These are phyloP conservation scores for Fundulus diaphanus DNA, from an alignment of 2,797 vertebrate species.

Conservation along the genomic window DNA sequence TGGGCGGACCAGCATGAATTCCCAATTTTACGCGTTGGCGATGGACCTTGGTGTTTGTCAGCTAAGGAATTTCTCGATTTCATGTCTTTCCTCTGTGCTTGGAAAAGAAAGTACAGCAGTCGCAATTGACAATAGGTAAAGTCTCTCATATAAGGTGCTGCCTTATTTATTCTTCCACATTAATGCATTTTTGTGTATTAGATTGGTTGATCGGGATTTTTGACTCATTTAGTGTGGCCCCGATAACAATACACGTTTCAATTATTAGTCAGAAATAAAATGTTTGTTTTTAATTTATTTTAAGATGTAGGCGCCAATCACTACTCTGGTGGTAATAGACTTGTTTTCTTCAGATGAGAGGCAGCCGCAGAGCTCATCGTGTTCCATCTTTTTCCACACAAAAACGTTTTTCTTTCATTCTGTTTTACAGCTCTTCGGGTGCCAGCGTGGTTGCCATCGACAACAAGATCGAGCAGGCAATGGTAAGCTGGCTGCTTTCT, in stretches of 20 bases:
- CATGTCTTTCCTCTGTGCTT: constrained; percentile 93
- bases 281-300: neutral
- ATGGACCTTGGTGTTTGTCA: constrained; percentile 97
- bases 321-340: neutral
- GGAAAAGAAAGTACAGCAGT: constrained; percentile 89
- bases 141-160: neutral
- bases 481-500: constrained; percentile 83
- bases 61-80: constrained; percentile 95
- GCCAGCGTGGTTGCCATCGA: constrained; percentile 98
- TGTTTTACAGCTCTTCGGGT: constrained; percentile 89
- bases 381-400: constrained; percentile 5
- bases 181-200: neutral
- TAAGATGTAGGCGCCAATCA: neutral
- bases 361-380: constrained; percentile 18
- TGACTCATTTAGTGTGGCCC: no score
- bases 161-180: constrained; percentile 37
- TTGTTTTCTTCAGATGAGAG: neutral
- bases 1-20: constrained; percentile 83
- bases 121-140: constrained; percentile 90
- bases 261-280: neutral
- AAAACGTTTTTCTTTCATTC: constrained; percentile 5
- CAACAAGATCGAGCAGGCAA: constrained; percentile 99
- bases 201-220: neutral
- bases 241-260: neutral
- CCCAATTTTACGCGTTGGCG: constrained; percentile 90